These are phyloP conservation scores for Homarus gammarus DNA, from an alignment of 2,888 invertebrate species.

Conservation along the genomic window DNA sequence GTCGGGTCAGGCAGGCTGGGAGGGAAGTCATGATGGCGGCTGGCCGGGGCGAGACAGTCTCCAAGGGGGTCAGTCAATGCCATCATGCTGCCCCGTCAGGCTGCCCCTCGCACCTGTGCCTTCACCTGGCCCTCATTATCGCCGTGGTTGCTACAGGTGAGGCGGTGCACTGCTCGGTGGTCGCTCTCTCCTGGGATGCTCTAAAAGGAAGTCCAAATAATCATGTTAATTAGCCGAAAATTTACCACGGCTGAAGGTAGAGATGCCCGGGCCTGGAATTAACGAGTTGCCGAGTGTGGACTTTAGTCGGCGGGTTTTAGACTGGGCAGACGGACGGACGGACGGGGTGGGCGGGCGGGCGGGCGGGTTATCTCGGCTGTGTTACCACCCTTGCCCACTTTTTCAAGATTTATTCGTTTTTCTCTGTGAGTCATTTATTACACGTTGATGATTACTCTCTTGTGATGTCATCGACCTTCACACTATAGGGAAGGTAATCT, in stretches of 20 bases:
- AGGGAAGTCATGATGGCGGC: too few relatives aligned
- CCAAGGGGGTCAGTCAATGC: background rate
- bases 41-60: background rate
- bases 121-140: background rate
- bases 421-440: background rate
- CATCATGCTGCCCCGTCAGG: background rate
- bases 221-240: conserved; percentile 18
- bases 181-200: background rate
- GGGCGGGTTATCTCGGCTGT: background rate
- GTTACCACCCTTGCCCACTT: background rate
- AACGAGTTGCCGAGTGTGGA: background rate
- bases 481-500: background rate
- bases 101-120: background rate
- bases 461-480: background rate
- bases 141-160: background rate
- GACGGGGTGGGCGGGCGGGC: too few relatives aligned
- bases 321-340: too few relatives aligned
- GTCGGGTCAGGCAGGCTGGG: too few relatives aligned
- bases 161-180: background rate
- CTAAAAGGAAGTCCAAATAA: conserved; percentile 9
- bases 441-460: background rate
- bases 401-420: background rate
- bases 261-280: background rate
- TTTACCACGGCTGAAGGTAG: background rate
- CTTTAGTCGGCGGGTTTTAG: background rate